Conservation (phyloP, 2,797 vertebrate genomes). For the Coilia nasus region DNA sequence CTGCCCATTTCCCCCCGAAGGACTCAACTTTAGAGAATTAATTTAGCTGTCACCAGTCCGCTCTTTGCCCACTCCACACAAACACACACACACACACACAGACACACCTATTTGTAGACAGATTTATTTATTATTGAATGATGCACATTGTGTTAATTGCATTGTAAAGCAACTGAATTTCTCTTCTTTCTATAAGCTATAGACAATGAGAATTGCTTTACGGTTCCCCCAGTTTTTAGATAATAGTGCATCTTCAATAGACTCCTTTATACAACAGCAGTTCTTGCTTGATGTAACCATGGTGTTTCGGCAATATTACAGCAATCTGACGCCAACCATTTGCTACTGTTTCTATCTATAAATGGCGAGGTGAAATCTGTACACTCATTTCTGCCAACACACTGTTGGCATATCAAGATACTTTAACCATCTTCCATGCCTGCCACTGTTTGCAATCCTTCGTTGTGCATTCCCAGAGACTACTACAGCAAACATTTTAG, state of each 20-base stretch:
- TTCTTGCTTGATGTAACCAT: background rate
- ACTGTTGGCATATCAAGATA: conserved; percentile 21
- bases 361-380: conserved; percentile 31
- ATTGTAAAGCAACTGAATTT: conserved; percentile 13
- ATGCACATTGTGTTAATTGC: conserved; percentile 63
- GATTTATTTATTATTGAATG: conserved; percentile 61
- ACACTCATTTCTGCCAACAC: conserved; percentile 49
- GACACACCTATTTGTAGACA: conserved; percentile 32
- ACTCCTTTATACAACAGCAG: background rate
- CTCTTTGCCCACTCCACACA: background rate
- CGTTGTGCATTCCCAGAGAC: background rate
- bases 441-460: background rate
- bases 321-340: background rate
- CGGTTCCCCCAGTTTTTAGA: background rate
- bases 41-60: conserved; percentile 42
- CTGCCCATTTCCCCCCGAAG: conserved; percentile 45
- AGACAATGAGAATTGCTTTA: background rate
- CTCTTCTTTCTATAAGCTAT: background rate
- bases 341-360: background rate
- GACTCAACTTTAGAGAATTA: conserved; percentile 48
- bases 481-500: background rate
- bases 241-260: background rate
- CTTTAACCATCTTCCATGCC: background rate
- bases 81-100: background rate
- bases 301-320: background rate